Base-by-base conservation (phyloP, 2,888 invertebrate genomes). In the Parnassius mnemosyne region DNA sequence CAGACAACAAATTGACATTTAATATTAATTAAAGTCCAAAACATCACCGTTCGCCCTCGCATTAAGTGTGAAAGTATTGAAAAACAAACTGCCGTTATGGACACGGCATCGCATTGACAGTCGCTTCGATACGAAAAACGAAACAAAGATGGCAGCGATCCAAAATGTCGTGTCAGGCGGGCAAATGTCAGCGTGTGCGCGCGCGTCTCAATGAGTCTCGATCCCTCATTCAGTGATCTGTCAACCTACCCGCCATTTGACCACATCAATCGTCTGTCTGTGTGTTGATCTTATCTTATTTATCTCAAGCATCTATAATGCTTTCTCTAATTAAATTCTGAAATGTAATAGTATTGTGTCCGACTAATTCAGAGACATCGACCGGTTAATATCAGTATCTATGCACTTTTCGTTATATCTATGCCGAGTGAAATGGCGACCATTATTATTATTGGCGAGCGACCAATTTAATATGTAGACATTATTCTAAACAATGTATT, bases 81-180 rank as follows among this genome's bases (percentile, higher is more conserved):
- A 51, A 61, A 57, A 57, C 50, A 57, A 51, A 41, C 56, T 46
- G 49, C 56, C 52, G 57, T 57, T 57, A 53, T 52, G 61, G 60
- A 53, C 53, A 49, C 47, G 43, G 47, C 53, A 60, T 60, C 53
- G 55, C 57, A 52, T 61, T 61, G 61, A 61, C 61, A 62, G 25
- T 60, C 60, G 53, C 53, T 50, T 42, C 58, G 43, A 68, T 68
- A 63, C 68, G 71, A 69, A 68, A 70, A 66, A 68, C 67, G 73
- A 68, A 71, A 74, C 74, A 75, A 73, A 71, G 71, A 74, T 75
- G 75, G 75, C 75, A 71, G 51, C 59, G 42, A 43, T 70, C 74
- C 75, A 72, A 72, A 62, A 65, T 66, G 71, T 63, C 68, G 65
- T 66, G 71, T 63, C 68, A 57, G 66, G 68, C 54, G 60, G 54